Evolutionary conservation across 2,888 invertebrate species (phyloP), one percentile per base, ranked within the genome.

Genomic region (Plemyria rubiginata): DNA sequence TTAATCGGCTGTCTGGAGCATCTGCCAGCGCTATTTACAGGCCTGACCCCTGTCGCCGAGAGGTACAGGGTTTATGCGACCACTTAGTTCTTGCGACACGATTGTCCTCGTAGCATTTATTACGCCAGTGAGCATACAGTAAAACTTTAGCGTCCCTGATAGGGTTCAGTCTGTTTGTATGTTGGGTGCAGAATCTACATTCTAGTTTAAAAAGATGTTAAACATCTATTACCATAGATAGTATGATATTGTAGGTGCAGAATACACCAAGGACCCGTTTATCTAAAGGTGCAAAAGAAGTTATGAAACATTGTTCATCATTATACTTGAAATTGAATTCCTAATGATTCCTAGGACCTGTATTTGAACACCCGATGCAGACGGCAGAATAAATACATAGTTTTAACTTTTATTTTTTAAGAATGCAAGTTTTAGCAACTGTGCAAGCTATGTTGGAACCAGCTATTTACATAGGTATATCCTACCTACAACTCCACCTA

Each of bases 1-100:
- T 92, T 92, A 92, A 92, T 92, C 90, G 88, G 86, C 92, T 92
- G 92, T 92, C 92, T 82, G 84, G 82, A 83, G 81, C 92, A 92
- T 91, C 92, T 92, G 92, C 84, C 85, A 80, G 75, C 75, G 81
- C 82, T 85, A 84, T 85, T 84, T 84, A 84, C 83, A 81, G 83
- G 57, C 70, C 84, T 88, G 89, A 90, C 90, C 90, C 90, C 82
- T 85, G 88, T 84, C 80, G 78, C 69, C 68, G 75, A 40, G 32
- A 58, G 62, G 58, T 59, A 63, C 59, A 51, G 69, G 66, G 73
- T 71, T 79, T 78, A 79, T 75, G 76, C 70, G 77, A 79, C 80
- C 79, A 78, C 81, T 82, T 79, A 55, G 77, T 83, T 82, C 80
- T 84, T 81, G 80, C 73, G 75, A 68, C 67, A 64, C 75, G 75